phyloP scores from a whole-genome alignment of 2,888 invertebrate genomes.

The Abrostola tripartita region DNA sequence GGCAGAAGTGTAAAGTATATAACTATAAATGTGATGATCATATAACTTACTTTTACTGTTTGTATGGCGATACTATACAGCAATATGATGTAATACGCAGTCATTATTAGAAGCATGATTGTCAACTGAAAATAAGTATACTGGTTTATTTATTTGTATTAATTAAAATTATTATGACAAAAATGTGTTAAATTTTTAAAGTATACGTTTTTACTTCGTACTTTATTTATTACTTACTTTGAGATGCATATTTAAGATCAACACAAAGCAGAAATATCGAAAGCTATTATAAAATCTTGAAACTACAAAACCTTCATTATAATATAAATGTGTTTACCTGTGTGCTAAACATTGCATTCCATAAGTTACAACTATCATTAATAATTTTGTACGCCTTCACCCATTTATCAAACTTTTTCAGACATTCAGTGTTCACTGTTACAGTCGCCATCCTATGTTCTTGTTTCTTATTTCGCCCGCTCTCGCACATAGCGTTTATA shows the following conservation, averaged over 20 bases:
- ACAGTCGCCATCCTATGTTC: neutral
- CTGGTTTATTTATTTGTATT: too few species aligned
- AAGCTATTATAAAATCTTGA: too few species aligned
- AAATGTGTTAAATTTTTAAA: too few species aligned
- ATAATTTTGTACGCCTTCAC: slow-evolving; percentile 57
- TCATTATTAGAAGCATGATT: slow-evolving; percentile 53
- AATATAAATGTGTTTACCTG: slow-evolving; percentile 52
- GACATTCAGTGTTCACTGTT: slow-evolving; percentile 1
- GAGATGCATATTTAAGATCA: too few species aligned
- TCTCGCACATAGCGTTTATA: slow-evolving; percentile 1
- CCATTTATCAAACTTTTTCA: slow-evolving; percentile 58
- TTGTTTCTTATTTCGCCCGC: neutral
- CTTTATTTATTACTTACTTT: too few species aligned
- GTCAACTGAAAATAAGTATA: slow-evolving; percentile 59
- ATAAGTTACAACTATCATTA: slow-evolving; percentile 55
- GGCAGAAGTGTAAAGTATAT: too few species aligned
- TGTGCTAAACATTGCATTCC: slow-evolving; percentile 56
- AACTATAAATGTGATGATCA: neutral
- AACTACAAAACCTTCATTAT: too few species aligned
- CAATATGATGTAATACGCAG: slow-evolving; percentile 55
- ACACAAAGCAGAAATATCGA: too few species aligned
- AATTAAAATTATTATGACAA: too few species aligned
- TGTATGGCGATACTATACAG: slow-evolving; percentile 46
- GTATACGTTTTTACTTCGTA: too few species aligned
- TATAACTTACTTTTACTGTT: slow-evolving; percentile 51